A percentile compares a stretch with the other conserved stretches of the same genome.
These are phyloP conservation scores for Stenodema calcarata DNA, from an alignment of 2,888 invertebrate species.

Conservation along the genomic window DNA sequence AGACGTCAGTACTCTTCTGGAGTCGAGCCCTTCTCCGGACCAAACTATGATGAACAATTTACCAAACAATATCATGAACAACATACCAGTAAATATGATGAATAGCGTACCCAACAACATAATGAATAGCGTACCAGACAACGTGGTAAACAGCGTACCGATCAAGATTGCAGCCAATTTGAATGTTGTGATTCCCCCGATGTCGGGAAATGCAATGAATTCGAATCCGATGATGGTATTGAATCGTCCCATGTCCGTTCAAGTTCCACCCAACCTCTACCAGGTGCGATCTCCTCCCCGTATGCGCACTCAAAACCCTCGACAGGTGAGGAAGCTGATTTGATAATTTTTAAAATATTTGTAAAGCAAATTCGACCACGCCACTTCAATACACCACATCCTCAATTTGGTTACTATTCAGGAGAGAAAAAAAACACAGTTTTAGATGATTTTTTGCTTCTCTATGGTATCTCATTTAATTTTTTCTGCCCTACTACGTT, in stretches of 20 bases:
- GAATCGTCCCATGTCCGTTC: neutral
- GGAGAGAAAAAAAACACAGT: no score
- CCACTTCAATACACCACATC: no score
- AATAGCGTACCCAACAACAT: neutral
- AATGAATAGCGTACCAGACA: neutral
- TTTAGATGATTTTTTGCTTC: no score
- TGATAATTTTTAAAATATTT: no score
- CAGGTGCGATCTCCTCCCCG: neutral
- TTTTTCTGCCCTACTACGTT: no score
- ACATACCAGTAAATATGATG: neutral
- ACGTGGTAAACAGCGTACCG: neutral
- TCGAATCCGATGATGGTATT: neutral
- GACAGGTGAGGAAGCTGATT: neutral
- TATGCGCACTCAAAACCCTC: neutral
- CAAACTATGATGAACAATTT: neutral
- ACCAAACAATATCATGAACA: neutral
- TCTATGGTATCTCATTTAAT: no score
- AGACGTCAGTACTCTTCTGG: neutral
- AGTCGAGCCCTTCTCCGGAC: neutral
- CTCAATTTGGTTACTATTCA: no score
- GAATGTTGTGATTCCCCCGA: neutral
- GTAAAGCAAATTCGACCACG: no score
- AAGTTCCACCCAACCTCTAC: conserved; percentile 17
- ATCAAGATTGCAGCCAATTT: neutral
- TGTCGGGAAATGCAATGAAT: neutral